Conservation (phyloP, 2,888 invertebrate species). For the Portevinia maculata region DNA sequence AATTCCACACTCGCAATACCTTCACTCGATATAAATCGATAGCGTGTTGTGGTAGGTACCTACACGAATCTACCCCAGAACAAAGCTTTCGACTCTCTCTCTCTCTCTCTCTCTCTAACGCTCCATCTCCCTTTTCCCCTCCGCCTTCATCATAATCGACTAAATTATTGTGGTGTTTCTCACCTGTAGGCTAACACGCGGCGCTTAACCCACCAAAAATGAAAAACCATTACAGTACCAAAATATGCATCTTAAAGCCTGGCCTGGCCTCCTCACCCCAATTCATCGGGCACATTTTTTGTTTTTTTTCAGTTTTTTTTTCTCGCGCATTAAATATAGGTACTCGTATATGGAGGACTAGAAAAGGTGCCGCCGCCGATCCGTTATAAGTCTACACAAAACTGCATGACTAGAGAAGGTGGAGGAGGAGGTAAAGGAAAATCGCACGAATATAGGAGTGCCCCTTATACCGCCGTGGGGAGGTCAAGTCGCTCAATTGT, state of each 20-base stretch:
- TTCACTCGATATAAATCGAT: conserved; percentile 37
- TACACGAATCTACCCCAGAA: conserved; percentile 20
- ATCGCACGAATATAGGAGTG: conserved; percentile 71
- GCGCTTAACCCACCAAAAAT: conserved; percentile 63
- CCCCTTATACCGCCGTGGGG: conserved; percentile 63
- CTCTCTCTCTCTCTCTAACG: neutral
- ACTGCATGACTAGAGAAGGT: conserved; percentile 12
- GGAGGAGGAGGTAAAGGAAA: conserved; percentile 12
- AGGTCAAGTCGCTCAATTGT: conserved; percentile 74
- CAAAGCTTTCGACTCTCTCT: conserved; percentile 29
- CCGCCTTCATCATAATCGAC: conserved; percentile 6
- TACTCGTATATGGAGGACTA: conserved; percentile 31
- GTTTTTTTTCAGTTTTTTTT: conserved; percentile 22
- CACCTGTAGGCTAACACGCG: conserved; percentile 74
- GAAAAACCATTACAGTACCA: conserved; percentile 41
- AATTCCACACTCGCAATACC: conserved; percentile 62
- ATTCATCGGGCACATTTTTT: conserved; percentile 64
- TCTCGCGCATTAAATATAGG: conserved; percentile 14
- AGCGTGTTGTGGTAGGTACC: conserved; percentile 35
- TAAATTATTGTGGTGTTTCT: conserved; percentile 56
- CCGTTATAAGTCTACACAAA: conserved; percentile 45
- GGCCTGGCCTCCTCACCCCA: conserved; percentile 73
- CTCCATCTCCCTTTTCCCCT: neutral
- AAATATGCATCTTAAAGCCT: conserved; percentile 68
- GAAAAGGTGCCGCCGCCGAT: conserved; percentile 71